Evolutionary conservation across 2,113 vertebrate species (phyloP), one percentile per base, ranked within the genome.

Genomic region (Galbula dea): DNA sequence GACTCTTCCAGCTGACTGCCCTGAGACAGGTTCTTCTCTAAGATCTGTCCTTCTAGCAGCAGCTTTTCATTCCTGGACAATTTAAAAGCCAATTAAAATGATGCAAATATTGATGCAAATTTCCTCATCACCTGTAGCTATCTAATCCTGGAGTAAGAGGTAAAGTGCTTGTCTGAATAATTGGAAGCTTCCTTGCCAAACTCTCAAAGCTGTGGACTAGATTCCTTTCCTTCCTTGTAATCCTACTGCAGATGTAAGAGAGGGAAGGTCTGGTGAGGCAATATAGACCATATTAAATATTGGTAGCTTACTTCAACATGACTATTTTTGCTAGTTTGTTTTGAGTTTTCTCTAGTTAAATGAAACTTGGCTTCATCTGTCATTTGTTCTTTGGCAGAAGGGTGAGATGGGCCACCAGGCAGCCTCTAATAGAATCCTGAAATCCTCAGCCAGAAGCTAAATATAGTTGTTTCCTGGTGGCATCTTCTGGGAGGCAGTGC

Each of bases 51-150:
- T 77, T 71, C 65, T 48, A 57, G 61, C 76, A 88, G 79, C 61
- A 51, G 22, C 0, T 0, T 55, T 86, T 75, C 1, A 3, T 52
- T 81, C 65, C 36, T 20, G 78, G 36, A 17, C n/a, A 52, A 20
- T 30, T 68, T 24, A 57, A 11, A 52, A 89, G 27, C 45, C 32
- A 43, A 4, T 88, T 68, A 37, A 63, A 86, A 26, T 3, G 2
- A 27, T 80, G 86, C 34, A 65, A 49, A 2, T 58, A 12, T 11
- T 10, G 37, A 59, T 86, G 24, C 9, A 15, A 13, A 9, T 73
- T 76, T 86, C 27, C 32, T 93, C 9, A 9, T 87, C 1, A 2
- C 19, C 27, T 68, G 12, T 34, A 55, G 49, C 48, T 89, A 45
- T 41, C 55, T 73, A 14, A 55, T 80, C 43, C 57, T 80, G 29